Evolutionary conservation across 2,797 vertebrate species (phyloP).

Genomic region (Momotus momota): DNA sequence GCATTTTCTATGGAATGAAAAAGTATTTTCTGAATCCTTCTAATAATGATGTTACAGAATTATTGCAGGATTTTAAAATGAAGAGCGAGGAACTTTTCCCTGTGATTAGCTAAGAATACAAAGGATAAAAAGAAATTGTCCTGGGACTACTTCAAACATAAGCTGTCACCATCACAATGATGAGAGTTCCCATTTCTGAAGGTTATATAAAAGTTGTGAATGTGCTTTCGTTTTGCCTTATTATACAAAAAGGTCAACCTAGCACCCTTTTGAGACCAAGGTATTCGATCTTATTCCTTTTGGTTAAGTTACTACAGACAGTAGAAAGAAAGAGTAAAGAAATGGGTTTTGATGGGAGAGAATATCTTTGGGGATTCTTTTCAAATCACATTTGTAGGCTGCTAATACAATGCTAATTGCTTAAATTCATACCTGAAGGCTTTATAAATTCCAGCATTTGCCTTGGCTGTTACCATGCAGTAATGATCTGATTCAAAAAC

Average conservation of each 20-base stretch:
- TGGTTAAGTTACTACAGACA: not conserved
- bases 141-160: not conserved
- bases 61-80: not conserved
- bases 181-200: not conserved
- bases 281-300: not conserved
- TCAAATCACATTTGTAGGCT: conserved; percentile 1
- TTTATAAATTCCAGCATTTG: conserved; percentile 25
- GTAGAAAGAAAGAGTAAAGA: not conserved
- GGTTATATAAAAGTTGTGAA: not conserved
- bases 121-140: not conserved
- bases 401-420: not conserved
- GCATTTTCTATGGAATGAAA: not conserved
- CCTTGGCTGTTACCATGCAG: not conserved
- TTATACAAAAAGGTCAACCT: not conserved
- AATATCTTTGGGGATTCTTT: not conserved
- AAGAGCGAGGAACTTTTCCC: not conserved
- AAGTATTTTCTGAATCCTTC: not conserved
- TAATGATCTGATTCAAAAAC: not conserved
- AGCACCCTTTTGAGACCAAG: not conserved
- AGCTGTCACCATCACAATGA: not conserved
- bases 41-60: not conserved
- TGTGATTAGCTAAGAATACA: not conserved
- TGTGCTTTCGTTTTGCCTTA: not conserved
- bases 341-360: conserved; percentile 11
- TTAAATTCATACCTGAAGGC: conserved; percentile 51